Percentiles rank a stretch among this genome's conserved stretches.
phyloP scores from a whole-genome alignment of 2,888 invertebrate species.

The Theretra japonica region DNA sequence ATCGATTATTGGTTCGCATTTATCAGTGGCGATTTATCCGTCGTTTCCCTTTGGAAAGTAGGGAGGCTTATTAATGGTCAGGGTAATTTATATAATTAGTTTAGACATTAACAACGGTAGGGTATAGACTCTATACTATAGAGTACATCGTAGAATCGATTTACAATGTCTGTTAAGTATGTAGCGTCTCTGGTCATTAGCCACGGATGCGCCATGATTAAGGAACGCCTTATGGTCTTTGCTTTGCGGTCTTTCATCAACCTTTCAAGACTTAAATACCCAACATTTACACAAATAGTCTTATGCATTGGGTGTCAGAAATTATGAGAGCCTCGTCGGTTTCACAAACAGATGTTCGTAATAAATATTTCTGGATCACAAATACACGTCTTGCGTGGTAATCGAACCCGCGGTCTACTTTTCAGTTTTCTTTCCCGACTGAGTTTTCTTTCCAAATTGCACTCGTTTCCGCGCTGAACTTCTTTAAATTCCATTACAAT shows the following conservation, averaged over 20 bases:
- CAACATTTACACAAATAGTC: too few species aligned
- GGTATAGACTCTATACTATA: background rate
- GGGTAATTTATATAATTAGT: slow-evolving; percentile 12
- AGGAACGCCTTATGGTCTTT: background rate
- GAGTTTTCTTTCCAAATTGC: background rate
- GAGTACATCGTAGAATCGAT: background rate
- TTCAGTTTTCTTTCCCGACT: background rate
- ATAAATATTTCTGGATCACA: too few species aligned
- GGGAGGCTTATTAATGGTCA: slow-evolving; percentile 10
- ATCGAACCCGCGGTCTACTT: too few species aligned
- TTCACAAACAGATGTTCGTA: too few species aligned
- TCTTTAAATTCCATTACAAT: background rate
- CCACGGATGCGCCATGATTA: background rate
- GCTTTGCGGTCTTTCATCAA: background rate
- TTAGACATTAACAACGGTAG: background rate
- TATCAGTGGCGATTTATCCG: slow-evolving; percentile 19
- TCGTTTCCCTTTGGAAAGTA: slow-evolving; percentile 3
- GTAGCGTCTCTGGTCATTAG: too few species aligned
- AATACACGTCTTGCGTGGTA: too few species aligned
- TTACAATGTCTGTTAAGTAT: too few species aligned
- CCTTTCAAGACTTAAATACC: too few species aligned
- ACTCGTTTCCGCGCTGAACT: too few species aligned
- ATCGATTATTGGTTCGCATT: slow-evolving; percentile 22
- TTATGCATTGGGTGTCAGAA: too few species aligned
- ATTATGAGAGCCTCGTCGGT: too few species aligned